Base-by-base conservation (phyloP, 2,888 invertebrate species). In the Orthonychiurus folsomi region DNA sequence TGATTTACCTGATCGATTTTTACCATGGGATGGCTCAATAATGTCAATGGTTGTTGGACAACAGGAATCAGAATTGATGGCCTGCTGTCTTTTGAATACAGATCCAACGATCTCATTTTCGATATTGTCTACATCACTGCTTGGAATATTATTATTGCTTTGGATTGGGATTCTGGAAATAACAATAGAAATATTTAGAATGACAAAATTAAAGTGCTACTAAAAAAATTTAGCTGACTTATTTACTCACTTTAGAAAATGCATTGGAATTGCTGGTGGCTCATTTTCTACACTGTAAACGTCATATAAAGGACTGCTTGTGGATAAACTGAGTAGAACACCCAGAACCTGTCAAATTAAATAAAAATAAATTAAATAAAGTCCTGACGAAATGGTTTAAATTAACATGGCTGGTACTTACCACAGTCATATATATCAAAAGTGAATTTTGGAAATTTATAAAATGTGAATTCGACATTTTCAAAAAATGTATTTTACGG, bases 11-110 rank as follows among this genome's bases (percentile, higher is more conserved):
- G 85, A 82, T 73, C 84, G 84, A 73, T 87, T 89, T 68, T 84
- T 82, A 70, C 90, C 91, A 60, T 87, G 88, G 66, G 81, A 81
- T 58, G 89, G 89, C 75, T 86, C 85, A 68, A 86, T 84, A 83
- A 87, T 86, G 77, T 88, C 87, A 73, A 84, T 80, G 58, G 86
- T 82, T 27, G 87, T 84, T 52, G 90, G 91, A 78, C 91, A 92
- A 79, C 92, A 92, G 1, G 72, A 68, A n/a, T 67, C 63, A 3
- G 68, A 58, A 2, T 53, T 57, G 28, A 64, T 66, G 24, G 67
- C 15, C n/a, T 23, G 21, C 21, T 27, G 15, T n/a, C 23, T n/a
- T 50, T 50, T 59, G 28, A 5, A 59, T 21, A 50, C 52, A 50
- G n/a, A 3, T 53, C 53, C 18, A 21, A 3, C 21, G 5, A 23